phyloP scores from a whole-genome alignment of 2,113 vertebrate genomes.

The Oxygymnocypris stewartii region DNA sequence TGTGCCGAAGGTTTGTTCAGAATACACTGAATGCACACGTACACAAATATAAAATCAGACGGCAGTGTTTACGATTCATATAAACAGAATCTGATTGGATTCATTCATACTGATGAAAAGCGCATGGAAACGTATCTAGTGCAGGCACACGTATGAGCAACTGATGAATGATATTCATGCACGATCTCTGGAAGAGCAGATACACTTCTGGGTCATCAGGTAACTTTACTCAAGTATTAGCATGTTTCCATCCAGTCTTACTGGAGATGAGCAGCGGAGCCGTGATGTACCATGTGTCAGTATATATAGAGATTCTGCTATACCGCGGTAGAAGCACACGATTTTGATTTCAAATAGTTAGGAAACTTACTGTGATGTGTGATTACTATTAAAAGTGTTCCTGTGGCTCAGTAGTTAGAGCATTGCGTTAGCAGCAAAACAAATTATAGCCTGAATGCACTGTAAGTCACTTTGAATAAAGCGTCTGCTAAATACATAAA shows the following conservation, averaged over 20 bases:
- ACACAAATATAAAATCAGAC: not conserved
- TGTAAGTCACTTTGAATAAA: too few relatives aligned
- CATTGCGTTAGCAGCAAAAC: too few relatives aligned
- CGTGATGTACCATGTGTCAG: too few relatives aligned
- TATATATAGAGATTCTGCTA: not conserved
- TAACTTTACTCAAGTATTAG: not conserved
- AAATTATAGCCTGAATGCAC: too few relatives aligned
- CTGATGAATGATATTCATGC: too few relatives aligned
- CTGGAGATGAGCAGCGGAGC: too few relatives aligned
- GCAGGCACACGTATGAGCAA: not conserved
- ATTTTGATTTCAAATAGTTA: not conserved
- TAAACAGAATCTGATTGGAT: not conserved
- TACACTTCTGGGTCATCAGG: not conserved
- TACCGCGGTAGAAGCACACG: not conserved
- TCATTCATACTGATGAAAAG: too few relatives aligned
- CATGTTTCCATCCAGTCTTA: not conserved
- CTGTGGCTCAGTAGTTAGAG: too few relatives aligned
- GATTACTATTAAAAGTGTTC: not conserved
- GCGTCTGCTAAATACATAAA: too few relatives aligned
- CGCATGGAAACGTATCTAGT: not conserved
- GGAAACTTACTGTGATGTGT: not conserved
- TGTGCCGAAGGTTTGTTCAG: not conserved
- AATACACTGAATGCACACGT: not conserved
- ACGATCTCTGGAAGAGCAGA: not conserved
- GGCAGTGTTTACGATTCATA: not conserved